Conservation (phyloP, 1,140 invertebrate species). For the Schmidtea mediterranea region DNA sequence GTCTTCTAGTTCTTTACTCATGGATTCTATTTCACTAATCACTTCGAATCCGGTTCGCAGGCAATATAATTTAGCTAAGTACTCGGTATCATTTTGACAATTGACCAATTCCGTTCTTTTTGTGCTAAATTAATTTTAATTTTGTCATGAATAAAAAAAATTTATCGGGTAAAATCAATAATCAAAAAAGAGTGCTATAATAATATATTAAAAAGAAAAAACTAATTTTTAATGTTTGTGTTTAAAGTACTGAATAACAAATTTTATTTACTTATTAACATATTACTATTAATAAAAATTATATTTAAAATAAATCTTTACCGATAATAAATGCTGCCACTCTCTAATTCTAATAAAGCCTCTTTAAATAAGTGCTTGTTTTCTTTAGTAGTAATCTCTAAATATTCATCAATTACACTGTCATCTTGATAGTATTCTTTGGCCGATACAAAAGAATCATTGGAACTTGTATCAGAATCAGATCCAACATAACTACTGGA, state of each 20-base stretch:
- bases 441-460: conserved; percentile 2
- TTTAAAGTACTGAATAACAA: too few relatives aligned
- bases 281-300: conserved; percentile 6
- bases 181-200: too few relatives aligned
- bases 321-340: conserved; percentile 48
- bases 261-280: too few relatives aligned
- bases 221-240: too few relatives aligned
- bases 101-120: conserved; percentile 56
- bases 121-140: too few relatives aligned
- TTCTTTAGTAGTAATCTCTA: conserved; percentile 16
- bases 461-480: neutral
- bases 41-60: conserved; percentile 47
- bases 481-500: conserved; percentile 5
- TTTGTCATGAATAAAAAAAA: too few relatives aligned
- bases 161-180: too few relatives aligned
- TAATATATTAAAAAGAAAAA: too few relatives aligned
- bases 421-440: neutral
- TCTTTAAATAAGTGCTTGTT: conserved; percentile 48
- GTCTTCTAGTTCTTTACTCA: neutral
- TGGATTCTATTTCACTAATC: conserved; percentile 7
- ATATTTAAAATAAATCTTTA: conserved; percentile 16
- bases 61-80: conserved; percentile 71
- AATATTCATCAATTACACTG: conserved; percentile 34
- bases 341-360: conserved; percentile 43
- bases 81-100: conserved; percentile 66